Percentiles rank a stretch among this genome's conserved stretches.
These are phyloP conservation scores for Erebia ligea DNA, from an alignment of 2,888 invertebrate genomes.

Conservation along the genomic window DNA sequence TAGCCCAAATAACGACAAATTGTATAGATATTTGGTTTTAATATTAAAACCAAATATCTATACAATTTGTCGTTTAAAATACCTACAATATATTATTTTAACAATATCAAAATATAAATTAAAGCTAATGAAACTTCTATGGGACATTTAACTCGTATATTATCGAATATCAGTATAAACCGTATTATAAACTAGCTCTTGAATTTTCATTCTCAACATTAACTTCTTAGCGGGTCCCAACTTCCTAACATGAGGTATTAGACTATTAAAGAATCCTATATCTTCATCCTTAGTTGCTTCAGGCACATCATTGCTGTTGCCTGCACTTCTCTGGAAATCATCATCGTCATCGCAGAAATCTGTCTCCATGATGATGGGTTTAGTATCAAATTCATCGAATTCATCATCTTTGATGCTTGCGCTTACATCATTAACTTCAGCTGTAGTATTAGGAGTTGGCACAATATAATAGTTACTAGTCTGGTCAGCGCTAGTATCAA, in stretches of 20 bases:
- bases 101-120: too few relatives aligned
- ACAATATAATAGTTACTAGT: constrained; percentile 61
- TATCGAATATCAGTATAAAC: constrained; percentile 68
- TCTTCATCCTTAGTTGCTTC: constrained; percentile 71
- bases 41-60: too few relatives aligned
- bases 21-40: too few relatives aligned
- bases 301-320: constrained; percentile 40
- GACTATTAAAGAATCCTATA: constrained; percentile 74
- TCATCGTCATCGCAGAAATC: constrained; percentile 78
- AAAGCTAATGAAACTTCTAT: too few relatives aligned
- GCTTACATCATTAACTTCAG: constrained; percentile 43
- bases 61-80: too few relatives aligned
- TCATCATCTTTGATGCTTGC: constrained; percentile 68
- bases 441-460: constrained; percentile 42
- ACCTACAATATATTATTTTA: too few relatives aligned
- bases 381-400: constrained; percentile 77
- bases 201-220: constrained; percentile 78
- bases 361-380: constrained; percentile 75
- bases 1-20: too few relatives aligned
- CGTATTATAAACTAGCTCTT: constrained; percentile 76
- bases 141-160: background rate
- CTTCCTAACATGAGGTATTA: constrained; percentile 75
- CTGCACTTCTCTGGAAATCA: constrained; percentile 58
- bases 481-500: constrained; percentile 56
- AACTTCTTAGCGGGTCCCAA: constrained; percentile 74